These are phyloP conservation scores for Luscinia megarhynchos DNA, from an alignment of 2,797 vertebrate species.

Conservation along the genomic window DNA sequence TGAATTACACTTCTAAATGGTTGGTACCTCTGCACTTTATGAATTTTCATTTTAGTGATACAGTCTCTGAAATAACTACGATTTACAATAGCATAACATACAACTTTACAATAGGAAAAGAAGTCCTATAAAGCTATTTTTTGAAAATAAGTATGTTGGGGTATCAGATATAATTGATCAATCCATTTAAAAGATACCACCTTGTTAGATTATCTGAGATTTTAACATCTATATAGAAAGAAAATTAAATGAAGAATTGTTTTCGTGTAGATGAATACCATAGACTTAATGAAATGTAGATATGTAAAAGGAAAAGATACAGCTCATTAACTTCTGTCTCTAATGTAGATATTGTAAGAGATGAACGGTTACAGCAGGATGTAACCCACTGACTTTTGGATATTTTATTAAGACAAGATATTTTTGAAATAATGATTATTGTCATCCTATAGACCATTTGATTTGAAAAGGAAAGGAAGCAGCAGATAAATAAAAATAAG, in stretches of 20 bases:
- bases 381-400: background rate
- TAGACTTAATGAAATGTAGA: background rate
- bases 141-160: background rate
- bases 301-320: background rate
- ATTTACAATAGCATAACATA: too few species aligned
- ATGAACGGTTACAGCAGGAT: background rate
- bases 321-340: background rate
- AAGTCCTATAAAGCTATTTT: background rate
- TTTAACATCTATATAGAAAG: background rate
- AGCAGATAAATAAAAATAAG: conserved; percentile 2
- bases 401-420: background rate
- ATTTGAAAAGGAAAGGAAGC: background rate
- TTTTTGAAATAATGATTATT: background rate
- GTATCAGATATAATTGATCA: background rate
- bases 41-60: background rate
- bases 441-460: background rate
- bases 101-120: background rate
- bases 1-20: background rate
- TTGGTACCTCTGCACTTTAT: background rate
- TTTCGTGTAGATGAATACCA: background rate
- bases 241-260: background rate
- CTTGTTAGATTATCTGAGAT: background rate
- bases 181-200: background rate
- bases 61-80: background rate
- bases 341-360: background rate